phyloP scores from a whole-genome alignment of 1,140 invertebrate genomes.

The Condylostylus longicornis region DNA sequence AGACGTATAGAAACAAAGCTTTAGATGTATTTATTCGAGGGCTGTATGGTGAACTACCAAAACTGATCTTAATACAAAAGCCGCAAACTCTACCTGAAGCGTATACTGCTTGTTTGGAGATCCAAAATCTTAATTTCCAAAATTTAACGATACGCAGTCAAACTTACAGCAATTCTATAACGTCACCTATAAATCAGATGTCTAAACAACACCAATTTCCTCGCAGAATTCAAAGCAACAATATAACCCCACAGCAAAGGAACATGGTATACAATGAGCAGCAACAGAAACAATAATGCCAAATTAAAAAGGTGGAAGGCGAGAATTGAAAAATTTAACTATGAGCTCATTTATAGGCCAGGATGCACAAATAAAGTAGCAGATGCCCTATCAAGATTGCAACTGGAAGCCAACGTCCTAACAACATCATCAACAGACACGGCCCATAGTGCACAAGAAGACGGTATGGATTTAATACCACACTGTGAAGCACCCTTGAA shows the following conservation, averaged over 20 bases:
- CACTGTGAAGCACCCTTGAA: conserved; percentile 3
- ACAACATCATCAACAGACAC: not conserved
- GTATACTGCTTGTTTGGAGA: not conserved
- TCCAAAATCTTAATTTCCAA: not conserved
- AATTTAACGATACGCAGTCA: not conserved
- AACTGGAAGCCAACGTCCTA: not conserved
- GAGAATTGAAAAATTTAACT: conserved; percentile 17
- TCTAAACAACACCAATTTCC: not conserved
- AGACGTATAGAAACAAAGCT: too few relatives aligned
- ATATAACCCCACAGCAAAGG: not conserved
- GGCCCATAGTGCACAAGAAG: not conserved
- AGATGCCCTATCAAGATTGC: conserved; percentile 7
- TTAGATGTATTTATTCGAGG: too few relatives aligned
- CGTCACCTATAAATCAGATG: not conserved
- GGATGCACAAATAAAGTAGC: conserved; percentile 5
- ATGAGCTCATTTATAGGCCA: conserved; percentile 16
- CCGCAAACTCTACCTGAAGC: not conserved
- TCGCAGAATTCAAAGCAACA: not conserved
- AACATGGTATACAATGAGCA: not conserved
- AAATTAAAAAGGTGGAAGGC: conserved; percentile 26
- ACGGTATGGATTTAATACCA: conserved; percentile 2
- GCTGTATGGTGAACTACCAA: not conserved
- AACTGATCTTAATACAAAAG: not conserved
- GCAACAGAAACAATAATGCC: conserved; percentile 22
- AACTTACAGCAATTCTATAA: not conserved